phyloP scores from a whole-genome alignment of 2,888 invertebrate species.

The Pterobdella sp. region DNA sequence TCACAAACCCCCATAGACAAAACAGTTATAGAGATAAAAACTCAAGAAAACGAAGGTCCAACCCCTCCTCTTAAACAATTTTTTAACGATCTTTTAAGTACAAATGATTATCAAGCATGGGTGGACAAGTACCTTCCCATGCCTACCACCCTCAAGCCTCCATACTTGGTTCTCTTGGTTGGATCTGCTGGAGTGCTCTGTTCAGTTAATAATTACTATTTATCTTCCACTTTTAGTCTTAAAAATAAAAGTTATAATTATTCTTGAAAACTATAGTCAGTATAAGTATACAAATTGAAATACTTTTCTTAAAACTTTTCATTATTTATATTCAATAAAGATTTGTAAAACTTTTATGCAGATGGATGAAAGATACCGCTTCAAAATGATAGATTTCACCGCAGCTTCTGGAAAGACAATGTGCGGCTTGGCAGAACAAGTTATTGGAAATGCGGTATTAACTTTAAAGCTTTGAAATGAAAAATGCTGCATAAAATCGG shows the following conservation, averaged over 20 bases:
- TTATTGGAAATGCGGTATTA: conserved; percentile 18
- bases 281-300: too few species aligned
- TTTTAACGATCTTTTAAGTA: neutral
- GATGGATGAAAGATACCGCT: neutral
- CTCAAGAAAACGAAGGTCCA: too few species aligned
- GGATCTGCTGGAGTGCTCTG: neutral
- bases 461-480: neutral
- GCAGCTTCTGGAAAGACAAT: conserved; percentile 18
- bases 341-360: too few species aligned
- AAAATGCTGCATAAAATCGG: neutral
- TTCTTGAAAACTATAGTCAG: too few species aligned
- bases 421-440: conserved; percentile 22
- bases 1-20: too few species aligned
- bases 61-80: too few species aligned
- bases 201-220: too few species aligned
- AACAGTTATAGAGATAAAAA: too few species aligned
- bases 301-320: too few species aligned
- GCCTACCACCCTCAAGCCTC: neutral
- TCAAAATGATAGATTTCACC: neutral
- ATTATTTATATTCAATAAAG: too few species aligned
- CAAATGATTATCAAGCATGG: neutral
- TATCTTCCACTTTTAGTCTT: too few species aligned
- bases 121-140: neutral
- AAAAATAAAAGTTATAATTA: too few species aligned
- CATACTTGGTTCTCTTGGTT: neutral